Conservation (phyloP, 1,140 invertebrate species). For the Solen grandis region DNA sequence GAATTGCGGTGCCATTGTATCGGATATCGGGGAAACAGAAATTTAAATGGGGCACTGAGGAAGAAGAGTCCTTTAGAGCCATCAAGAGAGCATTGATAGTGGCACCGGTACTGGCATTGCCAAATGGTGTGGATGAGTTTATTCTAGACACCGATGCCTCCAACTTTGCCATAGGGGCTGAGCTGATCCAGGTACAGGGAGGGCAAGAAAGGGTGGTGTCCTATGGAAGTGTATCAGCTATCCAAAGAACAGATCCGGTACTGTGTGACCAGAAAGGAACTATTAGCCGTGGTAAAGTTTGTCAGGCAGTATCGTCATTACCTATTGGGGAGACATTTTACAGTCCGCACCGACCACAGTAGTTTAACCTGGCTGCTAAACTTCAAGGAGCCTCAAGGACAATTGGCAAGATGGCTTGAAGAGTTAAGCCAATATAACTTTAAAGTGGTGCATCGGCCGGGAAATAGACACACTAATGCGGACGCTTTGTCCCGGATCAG, state of each 20-base stretch:
- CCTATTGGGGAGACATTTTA: slow-evolving; percentile 19
- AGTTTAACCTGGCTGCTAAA: slow-evolving; percentile 42
- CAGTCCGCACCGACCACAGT: slow-evolving; percentile 32
- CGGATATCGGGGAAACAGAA: slow-evolving; percentile 48
- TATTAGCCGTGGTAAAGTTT: slow-evolving; percentile 39
- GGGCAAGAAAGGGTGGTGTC: not conserved
- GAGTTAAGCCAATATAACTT: slow-evolving; percentile 31
- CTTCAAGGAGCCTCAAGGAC: slow-evolving; percentile 29
- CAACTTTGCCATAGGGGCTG: slow-evolving; percentile 3
- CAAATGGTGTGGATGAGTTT: slow-evolving; percentile 6
- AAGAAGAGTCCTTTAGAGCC: slow-evolving; percentile 37
- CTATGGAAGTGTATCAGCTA: not conserved
- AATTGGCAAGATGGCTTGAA: slow-evolving; percentile 32
- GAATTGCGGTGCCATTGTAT: slow-evolving; percentile 51
- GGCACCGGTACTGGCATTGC: slow-evolving; percentile 52
- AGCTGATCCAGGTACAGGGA: slow-evolving; percentile 35
- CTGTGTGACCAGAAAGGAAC: slow-evolving; percentile 39
- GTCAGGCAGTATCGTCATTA: slow-evolving; percentile 38
- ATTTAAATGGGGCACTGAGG: slow-evolving; percentile 51
- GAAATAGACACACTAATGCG: slow-evolving; percentile 1
- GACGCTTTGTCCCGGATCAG: slow-evolving; percentile 19
- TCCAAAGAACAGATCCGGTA: not conserved
- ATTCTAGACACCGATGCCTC: slow-evolving; percentile 34
- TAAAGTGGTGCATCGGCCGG: slow-evolving; percentile 9
- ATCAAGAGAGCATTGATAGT: slow-evolving; percentile 40